Evolutionary conservation across 64 coral and sea anemone genomes (phyloP), one percentile per base, ranked within the genome.

Genomic region (Trachythela sp.): DNA sequence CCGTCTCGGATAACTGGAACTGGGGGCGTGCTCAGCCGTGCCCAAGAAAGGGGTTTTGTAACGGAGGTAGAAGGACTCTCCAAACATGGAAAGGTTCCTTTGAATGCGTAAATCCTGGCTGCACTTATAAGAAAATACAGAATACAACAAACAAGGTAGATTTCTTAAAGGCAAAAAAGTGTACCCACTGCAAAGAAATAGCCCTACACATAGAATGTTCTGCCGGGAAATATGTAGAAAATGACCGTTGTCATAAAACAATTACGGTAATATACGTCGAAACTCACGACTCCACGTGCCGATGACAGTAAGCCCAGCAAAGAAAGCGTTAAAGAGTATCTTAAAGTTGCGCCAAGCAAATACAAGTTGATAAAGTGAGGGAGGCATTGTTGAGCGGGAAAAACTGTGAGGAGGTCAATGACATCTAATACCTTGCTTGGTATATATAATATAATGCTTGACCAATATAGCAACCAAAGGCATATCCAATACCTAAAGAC

Each of bases 1-100:
- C n/a, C n/a, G n/a, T n/a, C n/a, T n/a, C n/a, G n/a, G 86, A 88
- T 88, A 88, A 88, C 54, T 88, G 86, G 86, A 88, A 88, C 58
- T 88, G 86, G 86, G 86, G 86, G 43, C 51, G 58, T 68, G 37
- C 86, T n/a, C 86, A 88, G 86, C 50, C 56, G 59, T 54, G 56
- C 60, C 31, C 51, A 48, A 64, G 86, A 68, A 68, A 64, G 39
- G 86, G 67, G 41, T 88, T 88, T 54, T 88, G 86, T 88, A 68
- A 68, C 49, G 86, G 40, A 88, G 86, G 86, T 48, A 48, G 86
- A 88, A 64, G 86, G 35, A 88, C 86, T 58, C 37, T 88, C 39
- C 86, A 88, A 68, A 42, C 60, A n/a, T 88, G 86, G 49, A 88
- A 68, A 60, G 86, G 86, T 33, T 88, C 86, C 54, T 88, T 58